A percentile compares a stretch with the other conserved stretches of the same genome.
Evolutionary conservation across 1,140 invertebrate species (phyloP).

Genomic region (Leguminivora glycinivorella): DNA sequence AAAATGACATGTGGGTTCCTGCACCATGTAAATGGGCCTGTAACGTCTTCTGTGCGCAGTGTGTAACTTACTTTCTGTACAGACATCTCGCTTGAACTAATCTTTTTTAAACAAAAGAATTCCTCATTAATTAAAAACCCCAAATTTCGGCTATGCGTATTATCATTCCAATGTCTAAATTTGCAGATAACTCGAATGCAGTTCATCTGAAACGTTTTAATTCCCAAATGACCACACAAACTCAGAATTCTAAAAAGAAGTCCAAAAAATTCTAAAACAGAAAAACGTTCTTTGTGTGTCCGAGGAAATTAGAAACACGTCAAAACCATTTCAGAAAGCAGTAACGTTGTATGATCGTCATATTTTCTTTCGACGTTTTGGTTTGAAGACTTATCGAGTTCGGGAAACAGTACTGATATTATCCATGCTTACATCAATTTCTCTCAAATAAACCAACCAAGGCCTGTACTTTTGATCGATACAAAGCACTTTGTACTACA

Average conservation of each 20-base stretch:
- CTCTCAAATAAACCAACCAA: background rate
- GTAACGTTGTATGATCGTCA: background rate
- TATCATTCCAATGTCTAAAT: slow-evolving; percentile 17
- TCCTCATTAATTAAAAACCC: background rate
- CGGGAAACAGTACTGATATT: background rate
- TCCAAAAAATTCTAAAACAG: background rate
- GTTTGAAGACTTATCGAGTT: background rate
- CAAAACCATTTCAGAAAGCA: background rate
- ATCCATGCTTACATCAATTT: background rate
- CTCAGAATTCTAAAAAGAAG: background rate
- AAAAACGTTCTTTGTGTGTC: background rate
- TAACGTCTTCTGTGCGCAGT: too few relatives aligned
- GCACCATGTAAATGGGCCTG: too few relatives aligned
- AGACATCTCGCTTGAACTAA: too few relatives aligned
- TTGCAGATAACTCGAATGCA: background rate
- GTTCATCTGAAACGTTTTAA: slow-evolving; percentile 3
- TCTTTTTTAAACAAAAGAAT: too few relatives aligned
- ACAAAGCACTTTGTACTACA: background rate
- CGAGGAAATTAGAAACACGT: background rate
- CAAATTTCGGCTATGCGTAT: background rate
- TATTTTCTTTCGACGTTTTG: background rate
- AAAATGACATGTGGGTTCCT: too few relatives aligned
- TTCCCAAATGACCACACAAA: slow-evolving; percentile 12
- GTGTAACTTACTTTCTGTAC: too few relatives aligned
- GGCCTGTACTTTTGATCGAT: background rate